These are phyloP conservation scores for Ephestia elutella DNA, from an alignment of 1,140 invertebrate species.

Conservation along the genomic window DNA sequence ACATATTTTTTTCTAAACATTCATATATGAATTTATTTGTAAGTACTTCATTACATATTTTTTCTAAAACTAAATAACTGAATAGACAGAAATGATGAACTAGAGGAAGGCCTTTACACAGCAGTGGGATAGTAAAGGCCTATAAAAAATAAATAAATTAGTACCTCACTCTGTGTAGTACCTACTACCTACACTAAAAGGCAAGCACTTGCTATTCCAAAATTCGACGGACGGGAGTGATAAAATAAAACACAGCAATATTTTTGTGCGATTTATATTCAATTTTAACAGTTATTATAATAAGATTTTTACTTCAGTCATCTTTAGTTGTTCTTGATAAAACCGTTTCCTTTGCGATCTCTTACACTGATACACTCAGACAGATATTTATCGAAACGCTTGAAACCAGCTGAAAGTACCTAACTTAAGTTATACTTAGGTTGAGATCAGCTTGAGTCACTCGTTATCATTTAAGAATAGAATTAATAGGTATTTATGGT, in stretches of 20 bases:
- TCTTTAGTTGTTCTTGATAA: constrained; percentile 57
- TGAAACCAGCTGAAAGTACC: constrained; percentile 15
- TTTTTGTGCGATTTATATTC: constrained; percentile 73
- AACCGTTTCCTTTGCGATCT: constrained; percentile 27
- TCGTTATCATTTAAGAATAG: constrained; percentile 31
- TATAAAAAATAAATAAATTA: too few relatives aligned
- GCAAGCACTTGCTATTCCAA: too few relatives aligned
- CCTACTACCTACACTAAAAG: too few relatives aligned
- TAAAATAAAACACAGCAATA: constrained; percentile 43
- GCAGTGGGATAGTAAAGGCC: too few relatives aligned
- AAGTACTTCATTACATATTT: too few relatives aligned
- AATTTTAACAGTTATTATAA: constrained; percentile 71
- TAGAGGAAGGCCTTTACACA: too few relatives aligned
- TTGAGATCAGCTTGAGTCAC: neutral
- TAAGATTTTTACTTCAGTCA: constrained; percentile 69
- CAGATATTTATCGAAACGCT: constrained; percentile 6
- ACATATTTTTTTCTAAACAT: too few relatives aligned
- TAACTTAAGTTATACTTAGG: neutral
- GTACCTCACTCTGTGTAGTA: too few relatives aligned
- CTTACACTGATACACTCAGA: constrained; percentile 16
- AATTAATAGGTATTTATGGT: constrained; percentile 54
- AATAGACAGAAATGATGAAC: too few relatives aligned
- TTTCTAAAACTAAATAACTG: too few relatives aligned
- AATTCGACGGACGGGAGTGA: too few relatives aligned
- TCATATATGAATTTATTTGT: too few relatives aligned